phyloP scores from a whole-genome alignment of 2,797 vertebrate species.

The Notolepis coatsorum region DNA sequence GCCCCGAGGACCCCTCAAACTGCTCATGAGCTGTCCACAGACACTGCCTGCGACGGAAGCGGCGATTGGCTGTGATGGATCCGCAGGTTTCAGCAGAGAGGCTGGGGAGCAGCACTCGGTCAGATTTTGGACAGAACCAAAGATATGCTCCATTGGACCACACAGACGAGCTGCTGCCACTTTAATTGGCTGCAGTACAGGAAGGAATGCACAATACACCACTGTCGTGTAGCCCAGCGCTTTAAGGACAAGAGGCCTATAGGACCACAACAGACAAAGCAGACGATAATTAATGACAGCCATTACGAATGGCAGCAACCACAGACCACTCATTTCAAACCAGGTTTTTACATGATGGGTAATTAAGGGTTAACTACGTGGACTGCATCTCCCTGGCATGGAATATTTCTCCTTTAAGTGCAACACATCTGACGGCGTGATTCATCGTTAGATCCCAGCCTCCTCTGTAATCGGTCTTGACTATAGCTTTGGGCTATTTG shows the following conservation, averaged over 20 bases:
- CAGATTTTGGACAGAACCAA: conserved; percentile 63
- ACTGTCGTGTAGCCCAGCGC: conserved; percentile 43
- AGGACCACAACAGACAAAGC: conserved; percentile 69
- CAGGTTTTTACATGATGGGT: conserved; percentile 61
- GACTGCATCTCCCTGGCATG: conserved; percentile 52
- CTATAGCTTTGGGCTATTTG: conserved; percentile 70
- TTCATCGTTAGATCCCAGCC: conserved; percentile 59
- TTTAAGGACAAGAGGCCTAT: conserved; percentile 66
- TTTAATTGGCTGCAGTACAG: conserved; percentile 68
- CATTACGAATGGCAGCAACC: conserved; percentile 65
- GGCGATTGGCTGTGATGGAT: conserved; percentile 28
- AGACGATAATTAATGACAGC: conserved; percentile 76
- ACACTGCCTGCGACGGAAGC: conserved; percentile 40
- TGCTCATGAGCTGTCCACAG: conserved; percentile 42
- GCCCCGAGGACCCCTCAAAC: conserved; percentile 53
- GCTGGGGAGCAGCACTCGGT: conserved; percentile 36
- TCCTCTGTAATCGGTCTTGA: conserved; percentile 59
- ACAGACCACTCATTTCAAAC: conserved; percentile 66
- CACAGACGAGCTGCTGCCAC: conserved; percentile 53
- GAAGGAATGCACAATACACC: conserved; percentile 43
- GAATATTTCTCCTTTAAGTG: conserved; percentile 53
- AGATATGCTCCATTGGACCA: conserved; percentile 65
- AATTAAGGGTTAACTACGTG: conserved; percentile 56
- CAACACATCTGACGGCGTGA: conserved; percentile 57
- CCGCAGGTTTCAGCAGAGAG: conserved; percentile 32